Conservation (phyloP, 2,113 vertebrate genomes). For the Hydropotes inermis region DNA sequence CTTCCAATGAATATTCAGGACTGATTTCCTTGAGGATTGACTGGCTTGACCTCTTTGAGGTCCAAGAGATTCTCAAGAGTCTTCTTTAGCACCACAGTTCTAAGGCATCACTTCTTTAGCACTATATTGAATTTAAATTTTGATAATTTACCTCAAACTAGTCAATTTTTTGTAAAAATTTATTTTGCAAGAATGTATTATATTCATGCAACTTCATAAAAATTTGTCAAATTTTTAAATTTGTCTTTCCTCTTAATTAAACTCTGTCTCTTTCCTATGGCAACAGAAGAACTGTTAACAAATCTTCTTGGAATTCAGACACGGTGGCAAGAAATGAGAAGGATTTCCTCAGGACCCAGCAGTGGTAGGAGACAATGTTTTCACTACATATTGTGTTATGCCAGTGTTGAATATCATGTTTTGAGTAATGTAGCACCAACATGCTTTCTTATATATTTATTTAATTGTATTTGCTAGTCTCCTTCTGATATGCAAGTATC, state of each 20-base stretch:
- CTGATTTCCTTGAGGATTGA: not conserved
- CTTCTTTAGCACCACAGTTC: not conserved
- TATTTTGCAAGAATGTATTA: not conserved
- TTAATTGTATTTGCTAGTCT: not conserved
- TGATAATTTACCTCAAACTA: not conserved
- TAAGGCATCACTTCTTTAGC: not conserved
- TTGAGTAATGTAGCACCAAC: not conserved
- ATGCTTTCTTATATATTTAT: not conserved
- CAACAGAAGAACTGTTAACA: not conserved
- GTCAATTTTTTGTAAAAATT: not conserved
- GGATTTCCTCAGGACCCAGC: not conserved
- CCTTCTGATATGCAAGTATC: not conserved
- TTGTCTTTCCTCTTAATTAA: not conserved
- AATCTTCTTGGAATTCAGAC: not conserved
- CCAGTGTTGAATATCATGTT: not conserved
- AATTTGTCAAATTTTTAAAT: not conserved
- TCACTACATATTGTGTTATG: rapidly evolving
- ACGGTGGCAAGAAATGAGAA: not conserved
- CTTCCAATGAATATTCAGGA: not conserved
- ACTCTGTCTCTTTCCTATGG: not conserved
- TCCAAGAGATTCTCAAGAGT: not conserved
- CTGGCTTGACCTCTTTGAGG: not conserved
- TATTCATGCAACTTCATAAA: not conserved
- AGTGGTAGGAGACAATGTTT: not conserved
- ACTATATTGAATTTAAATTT: not conserved